These are phyloP conservation scores for Apantesis nais DNA, from an alignment of 2,888 invertebrate species.

Conservation along the genomic window DNA sequence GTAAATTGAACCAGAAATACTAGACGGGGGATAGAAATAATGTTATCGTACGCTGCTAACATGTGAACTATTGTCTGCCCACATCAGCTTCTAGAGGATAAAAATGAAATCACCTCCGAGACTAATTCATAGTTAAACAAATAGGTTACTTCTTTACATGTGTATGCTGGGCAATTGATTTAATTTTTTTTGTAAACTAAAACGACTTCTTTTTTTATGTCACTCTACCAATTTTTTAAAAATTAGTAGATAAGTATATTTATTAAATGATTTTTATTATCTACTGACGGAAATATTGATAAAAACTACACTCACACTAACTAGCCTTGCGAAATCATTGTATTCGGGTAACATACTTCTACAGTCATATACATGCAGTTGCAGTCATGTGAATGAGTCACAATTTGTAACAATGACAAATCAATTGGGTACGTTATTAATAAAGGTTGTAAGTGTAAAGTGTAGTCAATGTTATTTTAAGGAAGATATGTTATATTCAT, in stretches of 20 bases:
- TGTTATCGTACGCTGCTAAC: too few species aligned
- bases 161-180: neutral
- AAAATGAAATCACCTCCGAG: neutral
- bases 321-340: conserved; percentile 20
- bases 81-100: neutral
- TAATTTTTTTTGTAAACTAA: neutral
- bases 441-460: too few species aligned
- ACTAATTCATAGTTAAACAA: neutral
- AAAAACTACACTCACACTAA: neutral
- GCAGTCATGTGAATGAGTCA: conserved; percentile 12
- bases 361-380: neutral
- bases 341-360: neutral
- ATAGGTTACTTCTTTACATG: neutral
- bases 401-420: conserved; percentile 21
- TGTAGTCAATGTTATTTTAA: too few species aligned
- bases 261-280: neutral
- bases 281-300: neutral
- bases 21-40: neutral
- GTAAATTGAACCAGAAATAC: neutral
- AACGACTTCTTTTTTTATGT: neutral
- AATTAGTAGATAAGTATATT: neutral
- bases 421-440: conserved; percentile 17
- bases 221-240: neutral
- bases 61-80: neutral
- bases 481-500: too few species aligned